Conservation (phyloP, 2,113 vertebrate genomes). For the Rattus norvegicus region DNA sequence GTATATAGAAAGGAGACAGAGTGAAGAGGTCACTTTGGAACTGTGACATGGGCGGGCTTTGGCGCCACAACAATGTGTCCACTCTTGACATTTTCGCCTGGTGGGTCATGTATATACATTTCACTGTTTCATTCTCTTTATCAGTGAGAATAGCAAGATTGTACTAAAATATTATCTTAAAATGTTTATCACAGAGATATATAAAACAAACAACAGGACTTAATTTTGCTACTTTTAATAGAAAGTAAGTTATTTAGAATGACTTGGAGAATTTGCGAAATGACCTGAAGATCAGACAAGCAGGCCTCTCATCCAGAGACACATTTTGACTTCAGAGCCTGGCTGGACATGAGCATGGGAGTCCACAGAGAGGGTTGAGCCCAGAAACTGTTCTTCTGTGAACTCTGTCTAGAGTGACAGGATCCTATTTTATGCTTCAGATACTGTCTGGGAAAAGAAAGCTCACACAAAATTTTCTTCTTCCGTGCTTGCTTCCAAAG, state of each 20-base stretch:
- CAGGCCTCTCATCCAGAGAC: neutral
- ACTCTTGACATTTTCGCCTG: neutral
- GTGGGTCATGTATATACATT: neutral
- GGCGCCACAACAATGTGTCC: neutral
- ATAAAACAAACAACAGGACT: neutral
- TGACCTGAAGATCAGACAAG: neutral
- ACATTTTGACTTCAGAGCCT: neutral
- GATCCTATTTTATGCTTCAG: neutral
- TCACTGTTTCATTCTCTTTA: neutral
- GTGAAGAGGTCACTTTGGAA: neutral
- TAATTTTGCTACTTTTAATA: slow-evolving; percentile 6
- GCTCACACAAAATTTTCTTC: neutral
- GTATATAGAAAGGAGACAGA: neutral
- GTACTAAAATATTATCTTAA: neutral
- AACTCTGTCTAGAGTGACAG: neutral
- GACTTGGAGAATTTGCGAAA: neutral
- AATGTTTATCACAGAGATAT: neutral
- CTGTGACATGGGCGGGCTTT: neutral
- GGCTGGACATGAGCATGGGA: neutral
- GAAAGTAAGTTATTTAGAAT: neutral
- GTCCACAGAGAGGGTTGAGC: neutral
- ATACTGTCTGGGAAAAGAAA: neutral
- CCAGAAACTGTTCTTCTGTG: neutral
- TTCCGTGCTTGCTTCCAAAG: neutral
- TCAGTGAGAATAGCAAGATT: neutral